Base-by-base conservation (phyloP, 2,113 vertebrate species). In the Oryzias curvinotus region DNA sequence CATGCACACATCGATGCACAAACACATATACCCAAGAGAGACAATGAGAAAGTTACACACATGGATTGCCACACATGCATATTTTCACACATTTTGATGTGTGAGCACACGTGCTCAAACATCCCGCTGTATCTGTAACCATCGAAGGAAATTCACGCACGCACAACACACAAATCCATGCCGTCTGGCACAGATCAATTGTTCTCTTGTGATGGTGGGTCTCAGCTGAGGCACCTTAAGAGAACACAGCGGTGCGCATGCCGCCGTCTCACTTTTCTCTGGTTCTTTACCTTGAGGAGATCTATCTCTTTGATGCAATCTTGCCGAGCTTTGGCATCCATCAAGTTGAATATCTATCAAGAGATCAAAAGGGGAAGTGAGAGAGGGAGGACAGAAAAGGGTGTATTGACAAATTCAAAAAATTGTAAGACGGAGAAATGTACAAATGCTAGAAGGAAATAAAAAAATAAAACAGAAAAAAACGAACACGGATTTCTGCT, bases 221-320 rank as follows among this genome's bases (percentile, higher is more conserved):
- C 87, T 91, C 89, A 77, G 91, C 89, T 88, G 88, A 91, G 89
- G 89, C 89, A 89, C 87, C 87, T 85, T 86, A 88, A 85, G 87
- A 91, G 83, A 91, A 90, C 85, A 89, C 81, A 91, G 88, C 81
- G 57, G 81, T 66, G 84, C 78, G 69, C 85, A 89, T 80, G 89
- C 83, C 76, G 75, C 84, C 60, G 85, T 86, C 88, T 89, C 83
- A 82, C 83, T 76, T 76, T 81, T 77, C 87, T 88, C 83, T 86
- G 84, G 88, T 88, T 88, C 87, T 91, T 95, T 97, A 99, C 97
- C 96, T 99, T 98, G 78, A 99, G 96, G 89, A 99, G 97, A 92
- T 99, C 97, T 92, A 98, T 99, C 93, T 98, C 96, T 95, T 98
- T 99, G 93, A 99, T 98, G 93, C 97, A 99, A 91, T 98, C 97